phyloP scores from a whole-genome alignment of 2,113 vertebrate species.

The Haemorhous mexicanus region DNA sequence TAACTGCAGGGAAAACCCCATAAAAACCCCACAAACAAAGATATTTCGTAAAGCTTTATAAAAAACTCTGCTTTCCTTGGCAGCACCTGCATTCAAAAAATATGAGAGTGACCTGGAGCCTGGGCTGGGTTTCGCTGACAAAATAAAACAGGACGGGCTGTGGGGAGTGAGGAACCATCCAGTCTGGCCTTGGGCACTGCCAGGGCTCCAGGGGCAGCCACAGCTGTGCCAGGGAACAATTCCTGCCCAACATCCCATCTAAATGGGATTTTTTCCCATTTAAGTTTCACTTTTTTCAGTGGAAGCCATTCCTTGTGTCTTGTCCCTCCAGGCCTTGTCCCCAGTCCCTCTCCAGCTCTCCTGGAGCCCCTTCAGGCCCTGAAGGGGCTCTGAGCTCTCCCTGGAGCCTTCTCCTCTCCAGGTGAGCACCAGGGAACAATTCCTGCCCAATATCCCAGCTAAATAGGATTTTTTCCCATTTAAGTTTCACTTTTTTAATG shows the following conservation, averaged over 20 bases:
- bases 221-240: neutral
- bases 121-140: neutral
- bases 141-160: neutral
- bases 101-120: accelerated
- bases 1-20: accelerated
- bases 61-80: neutral
- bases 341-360: no score
- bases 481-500: no score
- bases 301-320: neutral
- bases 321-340: neutral
- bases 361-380: no score
- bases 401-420: neutral
- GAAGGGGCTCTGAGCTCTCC: no score
- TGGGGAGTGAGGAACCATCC: neutral
- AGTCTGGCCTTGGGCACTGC: neutral
- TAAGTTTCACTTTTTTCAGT: neutral
- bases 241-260: neutral
- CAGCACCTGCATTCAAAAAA: neutral
- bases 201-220: neutral
- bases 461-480: no score
- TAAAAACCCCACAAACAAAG: neutral
- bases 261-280: no score
- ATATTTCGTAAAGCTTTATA: neutral
- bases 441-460: no score
- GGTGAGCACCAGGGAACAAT: neutral